Conservation (phyloP, 2,113 vertebrate species). For the Notarius quadriscutis region DNA sequence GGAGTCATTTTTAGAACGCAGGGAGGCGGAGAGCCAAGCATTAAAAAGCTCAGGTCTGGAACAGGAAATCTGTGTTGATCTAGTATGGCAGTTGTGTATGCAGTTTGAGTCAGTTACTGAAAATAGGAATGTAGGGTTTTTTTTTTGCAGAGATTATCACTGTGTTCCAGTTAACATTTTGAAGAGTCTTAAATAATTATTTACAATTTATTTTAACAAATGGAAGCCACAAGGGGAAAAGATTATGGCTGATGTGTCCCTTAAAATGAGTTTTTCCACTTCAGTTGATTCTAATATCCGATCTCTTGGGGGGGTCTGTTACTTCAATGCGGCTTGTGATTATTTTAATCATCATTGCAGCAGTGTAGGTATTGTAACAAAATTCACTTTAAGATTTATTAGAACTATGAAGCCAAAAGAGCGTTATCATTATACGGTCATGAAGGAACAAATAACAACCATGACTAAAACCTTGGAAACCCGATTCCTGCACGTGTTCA, state of each 20-base stretch:
- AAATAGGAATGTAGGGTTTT: neutral
- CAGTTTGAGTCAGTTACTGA: neutral
- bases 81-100: neutral
- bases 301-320: neutral
- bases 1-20: constrained; percentile 22
- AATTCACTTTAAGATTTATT: neutral
- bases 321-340: neutral
- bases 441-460: neutral
- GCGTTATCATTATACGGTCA: neutral
- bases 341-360: neutral
- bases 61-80: neutral
- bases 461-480: neutral
- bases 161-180: constrained; percentile 32
- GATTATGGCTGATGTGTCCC: neutral
- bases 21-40: neutral
- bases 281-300: neutral
- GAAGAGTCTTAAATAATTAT: neutral
- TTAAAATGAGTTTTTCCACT: neutral
- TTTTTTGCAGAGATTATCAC: neutral
- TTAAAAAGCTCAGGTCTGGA: neutral
- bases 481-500: neutral
- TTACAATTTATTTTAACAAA: neutral
- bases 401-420: neutral
- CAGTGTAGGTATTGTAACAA: neutral
- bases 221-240: neutral